A percentile compares a stretch with the other conserved stretches of the same genome.
Evolutionary conservation across 2,797 vertebrate genomes (phyloP).

Genomic region (Oophaga sylvatica): DNA sequence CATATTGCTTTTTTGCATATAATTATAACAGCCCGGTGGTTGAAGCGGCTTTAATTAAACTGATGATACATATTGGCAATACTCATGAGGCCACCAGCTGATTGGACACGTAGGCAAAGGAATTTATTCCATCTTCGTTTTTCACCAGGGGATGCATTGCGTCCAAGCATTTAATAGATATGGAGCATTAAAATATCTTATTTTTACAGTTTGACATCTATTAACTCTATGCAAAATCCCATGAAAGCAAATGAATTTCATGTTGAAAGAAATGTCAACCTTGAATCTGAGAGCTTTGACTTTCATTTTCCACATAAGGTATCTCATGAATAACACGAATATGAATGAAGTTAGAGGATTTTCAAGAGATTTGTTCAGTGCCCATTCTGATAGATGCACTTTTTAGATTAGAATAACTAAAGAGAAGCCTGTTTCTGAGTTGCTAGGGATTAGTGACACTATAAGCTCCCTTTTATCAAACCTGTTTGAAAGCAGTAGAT

Average conservation of each 20-base stretch:
- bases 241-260: constrained; percentile 18
- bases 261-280: neutral
- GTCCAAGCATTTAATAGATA: neutral
- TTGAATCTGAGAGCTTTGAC: constrained; percentile 16
- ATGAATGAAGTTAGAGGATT: constrained; percentile 20
- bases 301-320: constrained; percentile 2
- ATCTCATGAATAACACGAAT: constrained; percentile 11
- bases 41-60: neutral
- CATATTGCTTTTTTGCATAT: neutral
- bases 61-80: neutral
- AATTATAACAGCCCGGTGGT: neutral
- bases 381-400: neutral
- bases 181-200: neutral
- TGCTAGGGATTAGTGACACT: neutral
- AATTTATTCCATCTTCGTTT: neutral
- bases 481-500: neutral
- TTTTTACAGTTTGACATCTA: constrained; percentile 26
- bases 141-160: neutral
- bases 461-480: constrained; percentile 1
- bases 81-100: neutral
- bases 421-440: neutral
- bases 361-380: neutral
- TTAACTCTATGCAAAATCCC: constrained; percentile 24
- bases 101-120: neutral
- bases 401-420: neutral